phyloP scores from a whole-genome alignment of 2,113 vertebrate genomes.

The Montifringilla adamsi region DNA sequence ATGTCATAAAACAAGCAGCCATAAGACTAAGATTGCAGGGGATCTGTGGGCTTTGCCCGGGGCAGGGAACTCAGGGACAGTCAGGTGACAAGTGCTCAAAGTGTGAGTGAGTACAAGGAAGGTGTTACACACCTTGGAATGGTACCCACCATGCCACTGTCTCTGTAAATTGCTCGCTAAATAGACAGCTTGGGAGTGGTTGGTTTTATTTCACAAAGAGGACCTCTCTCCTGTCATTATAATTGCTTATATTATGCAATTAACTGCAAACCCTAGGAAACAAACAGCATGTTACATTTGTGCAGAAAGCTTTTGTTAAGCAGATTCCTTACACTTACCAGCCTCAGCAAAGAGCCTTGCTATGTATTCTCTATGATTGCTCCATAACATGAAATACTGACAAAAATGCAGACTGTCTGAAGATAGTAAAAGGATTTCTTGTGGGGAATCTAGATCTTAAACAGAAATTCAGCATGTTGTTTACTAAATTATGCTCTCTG shows the following conservation, averaged over 20 bases:
- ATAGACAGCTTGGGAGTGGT: not conserved
- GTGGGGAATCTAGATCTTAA: not conserved
- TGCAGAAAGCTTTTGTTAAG: not conserved
- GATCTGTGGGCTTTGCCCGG: not conserved
- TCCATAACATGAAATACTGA: not conserved
- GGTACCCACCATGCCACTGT: accelerated
- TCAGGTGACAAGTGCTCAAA: no score
- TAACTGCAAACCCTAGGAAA: not conserved
- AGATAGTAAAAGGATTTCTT: not conserved
- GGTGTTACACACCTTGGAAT: not conserved
- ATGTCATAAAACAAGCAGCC: not conserved
- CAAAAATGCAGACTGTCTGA: not conserved
- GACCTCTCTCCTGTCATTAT: not conserved
- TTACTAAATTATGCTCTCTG: not conserved
- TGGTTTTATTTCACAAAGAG: not conserved
- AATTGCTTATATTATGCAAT: not conserved
- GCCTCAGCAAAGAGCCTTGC: not conserved
- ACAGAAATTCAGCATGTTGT: not conserved
- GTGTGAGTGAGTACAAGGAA: not conserved
- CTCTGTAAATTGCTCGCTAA: not conserved
- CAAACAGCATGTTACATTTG: not conserved
- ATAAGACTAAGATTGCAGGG: not conserved
- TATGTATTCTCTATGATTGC: not conserved
- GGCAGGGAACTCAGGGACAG: not conserved
- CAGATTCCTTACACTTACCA: not conserved